Evolutionary conservation across 2,113 vertebrate genomes (phyloP), one percentile per base, ranked within the genome.

Genomic region (Noturus placidus): DNA sequence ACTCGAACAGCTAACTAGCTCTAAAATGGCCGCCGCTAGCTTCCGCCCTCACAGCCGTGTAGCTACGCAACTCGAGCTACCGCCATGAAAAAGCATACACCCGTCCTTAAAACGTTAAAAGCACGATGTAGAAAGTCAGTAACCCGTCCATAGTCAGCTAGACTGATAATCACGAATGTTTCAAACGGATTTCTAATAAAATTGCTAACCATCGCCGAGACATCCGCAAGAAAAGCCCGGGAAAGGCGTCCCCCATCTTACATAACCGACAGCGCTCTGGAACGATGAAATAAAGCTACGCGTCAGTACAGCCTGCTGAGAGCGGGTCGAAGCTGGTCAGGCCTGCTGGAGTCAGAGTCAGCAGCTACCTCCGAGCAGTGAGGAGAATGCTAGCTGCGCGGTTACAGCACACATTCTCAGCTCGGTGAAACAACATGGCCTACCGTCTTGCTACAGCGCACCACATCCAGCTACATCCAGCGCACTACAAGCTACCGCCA

Each of bases 21-120:
- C 87, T 95, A 96, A 96, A 93, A 96, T 96, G 95, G 95, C 95
- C 95, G 95, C 95, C 94, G 83, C 89, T 93, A 94, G 95, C 95
- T 94, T 95, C 93, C 95, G 95, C 94, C 94, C 94, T 93, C 91
- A 86, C 70, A 84, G 69, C 78, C 87, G 78, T 84, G 79, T 59
- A 92, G 83, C 89, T 67, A 88, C 81, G 85, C 86, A 91, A 61
- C 91, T 81, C 79, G 63, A 46, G 78, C 81, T 83, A 56, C 20
- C n/a, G 30, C 61, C 22, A 52, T 38, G 42, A 70, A 74, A 46
- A 50, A 25, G 69, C 52, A 70, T 86, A 86, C 30, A 82, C 46
- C 5, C 4, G 6, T 9, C 77, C 25, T 46, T n/a, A 52, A 52
- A 78, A 50, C 9, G 9, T 8, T 10, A 9, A 50, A 50, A 0